A percentile compares a stretch with the other conserved stretches of the same genome.
These are phyloP conservation scores for Pseudoips prasinana DNA, from an alignment of 2,888 invertebrate species.

Conservation along the genomic window DNA sequence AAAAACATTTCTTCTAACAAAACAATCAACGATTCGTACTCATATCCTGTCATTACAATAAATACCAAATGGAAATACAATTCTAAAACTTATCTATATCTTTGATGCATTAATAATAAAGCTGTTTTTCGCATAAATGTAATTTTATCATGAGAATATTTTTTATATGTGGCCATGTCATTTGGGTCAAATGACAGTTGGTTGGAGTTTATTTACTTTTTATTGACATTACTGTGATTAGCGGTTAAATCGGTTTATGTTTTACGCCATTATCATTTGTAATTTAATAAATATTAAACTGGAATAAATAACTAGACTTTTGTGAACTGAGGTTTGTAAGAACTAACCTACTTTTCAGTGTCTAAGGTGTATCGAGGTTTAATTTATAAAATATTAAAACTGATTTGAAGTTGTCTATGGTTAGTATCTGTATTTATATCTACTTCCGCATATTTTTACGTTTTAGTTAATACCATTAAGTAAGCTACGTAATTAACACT, in stretches of 20 bases:
- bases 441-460: too few relatives aligned
- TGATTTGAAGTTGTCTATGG: too few relatives aligned
- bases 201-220: constrained; percentile 35
- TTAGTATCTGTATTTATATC: too few relatives aligned
- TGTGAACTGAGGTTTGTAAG: too few relatives aligned
- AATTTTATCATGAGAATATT: constrained; percentile 14
- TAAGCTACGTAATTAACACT: too few relatives aligned
- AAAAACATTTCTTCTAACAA: constrained; percentile 9
- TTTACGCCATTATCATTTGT: constrained; percentile 8
- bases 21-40: constrained; percentile 34
- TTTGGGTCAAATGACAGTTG: constrained; percentile 49
- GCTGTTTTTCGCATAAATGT: constrained; percentile 15
- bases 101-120: constrained; percentile 6
- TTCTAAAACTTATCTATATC: background rate
- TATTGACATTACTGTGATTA: constrained; percentile 7
- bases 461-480: too few relatives aligned
- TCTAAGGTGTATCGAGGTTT: too few relatives aligned
- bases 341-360: too few relatives aligned
- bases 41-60: constrained; percentile 41
- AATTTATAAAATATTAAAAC: too few relatives aligned
- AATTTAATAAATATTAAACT: constrained; percentile 1
- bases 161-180: constrained; percentile 24
- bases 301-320: too few relatives aligned
- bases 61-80: background rate
- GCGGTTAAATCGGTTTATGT: constrained; percentile 12